Conservation (phyloP, 2,113 vertebrate genomes). For the Podilymbus podiceps region DNA sequence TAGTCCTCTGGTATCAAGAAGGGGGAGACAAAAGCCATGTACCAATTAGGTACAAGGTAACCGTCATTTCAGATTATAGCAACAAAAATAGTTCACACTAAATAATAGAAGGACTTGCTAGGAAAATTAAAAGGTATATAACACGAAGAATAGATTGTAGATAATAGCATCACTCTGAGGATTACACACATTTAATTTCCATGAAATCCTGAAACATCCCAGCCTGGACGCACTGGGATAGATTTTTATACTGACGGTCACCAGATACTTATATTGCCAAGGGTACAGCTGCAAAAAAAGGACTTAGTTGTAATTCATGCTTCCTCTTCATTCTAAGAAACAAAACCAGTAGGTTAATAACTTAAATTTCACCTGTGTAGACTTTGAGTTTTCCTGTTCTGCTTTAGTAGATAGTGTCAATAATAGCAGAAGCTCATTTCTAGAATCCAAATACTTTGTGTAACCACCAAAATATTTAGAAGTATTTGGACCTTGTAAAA, state of each 20-base stretch:
- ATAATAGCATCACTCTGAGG: background rate
- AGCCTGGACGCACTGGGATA: background rate
- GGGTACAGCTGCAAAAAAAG: background rate
- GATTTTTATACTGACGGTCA: background rate
- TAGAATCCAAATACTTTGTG: background rate
- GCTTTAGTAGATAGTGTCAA: background rate
- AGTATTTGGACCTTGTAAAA: background rate
- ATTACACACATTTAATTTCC: background rate
- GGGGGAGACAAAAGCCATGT: background rate
- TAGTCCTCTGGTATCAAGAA: background rate
- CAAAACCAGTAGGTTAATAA: background rate
- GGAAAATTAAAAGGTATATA: background rate
- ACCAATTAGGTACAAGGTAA: background rate
- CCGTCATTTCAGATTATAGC: background rate
- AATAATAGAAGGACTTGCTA: background rate
- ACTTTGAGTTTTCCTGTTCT: background rate
- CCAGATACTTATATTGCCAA: background rate
- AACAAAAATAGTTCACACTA: background rate
- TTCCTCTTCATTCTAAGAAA: background rate
- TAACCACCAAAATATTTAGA: background rate
- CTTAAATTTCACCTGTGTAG: background rate
- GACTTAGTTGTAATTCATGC: background rate
- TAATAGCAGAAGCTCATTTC: background rate
- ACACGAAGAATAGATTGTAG: background rate
- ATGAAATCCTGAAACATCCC: background rate